Percentiles rank a stretch among this genome's conserved stretches.
Evolutionary conservation across 2,888 invertebrate genomes (phyloP).

Genomic region (Hemaris fuciformis): DNA sequence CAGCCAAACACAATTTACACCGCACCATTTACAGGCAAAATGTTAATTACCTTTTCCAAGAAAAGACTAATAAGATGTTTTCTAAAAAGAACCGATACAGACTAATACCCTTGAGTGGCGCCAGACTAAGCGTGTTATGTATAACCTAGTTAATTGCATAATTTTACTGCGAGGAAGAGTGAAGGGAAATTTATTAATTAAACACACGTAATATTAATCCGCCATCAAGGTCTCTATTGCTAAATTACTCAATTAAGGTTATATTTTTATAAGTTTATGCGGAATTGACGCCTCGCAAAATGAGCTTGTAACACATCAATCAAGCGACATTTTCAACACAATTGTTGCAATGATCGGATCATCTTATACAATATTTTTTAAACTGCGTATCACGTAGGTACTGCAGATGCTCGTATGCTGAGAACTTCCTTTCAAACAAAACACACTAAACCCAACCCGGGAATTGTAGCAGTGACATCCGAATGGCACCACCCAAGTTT

Average conservation of each 20-base stretch:
- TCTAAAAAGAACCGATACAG: not conserved
- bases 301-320: not conserved
- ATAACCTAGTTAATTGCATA: constrained; percentile 18
- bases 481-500: too few relatives aligned
- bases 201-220: constrained; percentile 15
- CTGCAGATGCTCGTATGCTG: too few relatives aligned
- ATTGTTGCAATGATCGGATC: not conserved
- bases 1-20: not conserved
- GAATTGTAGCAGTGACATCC: too few relatives aligned
- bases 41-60: not conserved
- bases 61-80: not conserved
- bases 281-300: not conserved
- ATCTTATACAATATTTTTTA: not conserved
- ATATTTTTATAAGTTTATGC: constrained; percentile 8
- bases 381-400: too few relatives aligned
- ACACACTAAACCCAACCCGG: too few relatives aligned
- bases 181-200: constrained; percentile 18
- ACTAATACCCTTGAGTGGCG: constrained; percentile 16
- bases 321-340: not conserved
- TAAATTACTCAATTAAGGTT: constrained; percentile 13
- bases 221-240: constrained; percentile 12
- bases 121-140: constrained; percentile 14
- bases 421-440: too few relatives aligned
- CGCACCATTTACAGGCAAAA: not conserved
- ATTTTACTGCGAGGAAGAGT: constrained; percentile 17